These are phyloP conservation scores for Trachops cirrhosus DNA, from an alignment of 2,797 vertebrate species.

Conservation along the genomic window DNA sequence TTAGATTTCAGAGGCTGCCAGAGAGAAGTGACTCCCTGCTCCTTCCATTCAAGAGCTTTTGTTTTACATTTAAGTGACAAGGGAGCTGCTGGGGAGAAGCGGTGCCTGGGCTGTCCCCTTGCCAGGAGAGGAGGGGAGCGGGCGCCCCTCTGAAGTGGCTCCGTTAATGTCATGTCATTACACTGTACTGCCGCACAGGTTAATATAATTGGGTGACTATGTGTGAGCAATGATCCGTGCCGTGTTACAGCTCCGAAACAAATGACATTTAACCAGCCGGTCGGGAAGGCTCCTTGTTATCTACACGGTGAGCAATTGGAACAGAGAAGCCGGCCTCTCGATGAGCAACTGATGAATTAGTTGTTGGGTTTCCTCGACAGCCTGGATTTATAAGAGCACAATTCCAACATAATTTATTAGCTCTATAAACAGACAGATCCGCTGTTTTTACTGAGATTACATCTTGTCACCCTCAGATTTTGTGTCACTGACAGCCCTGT, in stretches of 20 bases:
- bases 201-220: constrained; percentile 90
- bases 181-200: constrained; percentile 86
- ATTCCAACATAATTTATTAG: constrained; percentile 87
- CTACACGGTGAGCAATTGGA: constrained; percentile 86
- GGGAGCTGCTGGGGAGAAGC: constrained; percentile 30
- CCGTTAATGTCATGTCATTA: constrained; percentile 88
- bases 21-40: constrained; percentile 36
- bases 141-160: constrained; percentile 75
- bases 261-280: constrained; percentile 91
- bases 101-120: not conserved
- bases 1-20: constrained; percentile 52
- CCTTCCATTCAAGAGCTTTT: constrained; percentile 53
- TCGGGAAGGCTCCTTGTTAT: constrained; percentile 90
- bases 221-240: constrained; percentile 90
- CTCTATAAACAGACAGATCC: constrained; percentile 84
- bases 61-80: constrained; percentile 70
- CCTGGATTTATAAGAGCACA: constrained; percentile 86
- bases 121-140: constrained; percentile 65
- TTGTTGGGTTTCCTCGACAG: constrained; percentile 88
- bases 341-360: constrained; percentile 88
- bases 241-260: constrained; percentile 89
- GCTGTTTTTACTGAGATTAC: constrained; percentile 84
- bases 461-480: constrained; percentile 79
- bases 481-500: constrained; percentile 68
- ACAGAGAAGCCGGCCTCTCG: constrained; percentile 81